A percentile compares a stretch with the other conserved stretches of the same genome.
These are phyloP conservation scores for Sipha flava DNA, from an alignment of 1,140 invertebrate species.

Conservation along the genomic window DNA sequence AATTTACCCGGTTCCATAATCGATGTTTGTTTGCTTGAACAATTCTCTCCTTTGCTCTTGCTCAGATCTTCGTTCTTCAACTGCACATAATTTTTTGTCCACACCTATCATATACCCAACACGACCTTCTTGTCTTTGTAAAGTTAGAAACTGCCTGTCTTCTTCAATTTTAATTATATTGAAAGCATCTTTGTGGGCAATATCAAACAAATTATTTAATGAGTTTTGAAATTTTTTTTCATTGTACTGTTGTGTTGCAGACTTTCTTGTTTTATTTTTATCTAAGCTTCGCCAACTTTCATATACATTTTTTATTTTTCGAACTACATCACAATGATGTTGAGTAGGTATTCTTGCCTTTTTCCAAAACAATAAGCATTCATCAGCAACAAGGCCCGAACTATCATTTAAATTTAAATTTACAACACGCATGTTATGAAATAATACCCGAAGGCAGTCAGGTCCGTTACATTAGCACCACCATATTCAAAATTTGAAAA, in stretches of 20 bases:
- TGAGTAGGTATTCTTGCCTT: constrained; percentile 34
- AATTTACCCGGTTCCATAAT: neutral
- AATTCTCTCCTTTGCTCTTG: neutral
- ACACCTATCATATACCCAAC: constrained; percentile 23
- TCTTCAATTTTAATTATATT: constrained; percentile 34
- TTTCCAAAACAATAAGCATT: constrained; percentile 35
- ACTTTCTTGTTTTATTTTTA: constrained; percentile 22
- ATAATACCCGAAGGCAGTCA: constrained; percentile 33
- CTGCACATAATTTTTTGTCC: constrained; percentile 10
- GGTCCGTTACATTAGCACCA: too few species aligned
- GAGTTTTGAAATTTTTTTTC: constrained; percentile 32
- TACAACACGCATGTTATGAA: constrained; percentile 34
- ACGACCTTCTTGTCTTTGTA: constrained; percentile 33
- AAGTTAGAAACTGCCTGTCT: constrained; percentile 33
- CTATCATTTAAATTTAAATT: constrained; percentile 32
- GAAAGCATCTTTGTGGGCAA: constrained; percentile 37
- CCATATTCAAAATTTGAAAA: too few species aligned
- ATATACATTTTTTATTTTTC: constrained; percentile 34
- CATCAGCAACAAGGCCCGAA: constrained; percentile 26
- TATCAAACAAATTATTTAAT: constrained; percentile 36
- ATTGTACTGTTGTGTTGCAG: constrained; percentile 26
- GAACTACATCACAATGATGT: constrained; percentile 26
- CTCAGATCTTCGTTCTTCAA: neutral
- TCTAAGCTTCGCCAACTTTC: constrained; percentile 31
- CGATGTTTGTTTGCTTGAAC: neutral